These are phyloP conservation scores for Carcinoscorpius rotundicauda DNA, from an alignment of 1,140 invertebrate species.

Conservation along the genomic window DNA sequence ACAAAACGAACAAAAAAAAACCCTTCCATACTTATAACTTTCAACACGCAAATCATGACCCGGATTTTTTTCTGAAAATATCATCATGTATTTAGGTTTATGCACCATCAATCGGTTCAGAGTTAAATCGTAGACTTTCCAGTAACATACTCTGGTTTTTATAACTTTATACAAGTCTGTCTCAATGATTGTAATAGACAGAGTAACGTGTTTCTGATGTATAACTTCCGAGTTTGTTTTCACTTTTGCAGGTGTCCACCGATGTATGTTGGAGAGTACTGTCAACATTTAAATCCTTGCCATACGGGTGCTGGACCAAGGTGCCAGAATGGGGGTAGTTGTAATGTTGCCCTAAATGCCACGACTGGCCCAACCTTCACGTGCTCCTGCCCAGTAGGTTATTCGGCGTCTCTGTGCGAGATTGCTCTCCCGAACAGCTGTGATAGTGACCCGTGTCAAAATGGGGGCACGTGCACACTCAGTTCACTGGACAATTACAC, in stretches of 20 bases:
- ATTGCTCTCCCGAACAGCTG: slow-evolving; percentile 78
- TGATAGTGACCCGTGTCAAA: slow-evolving; percentile 69
- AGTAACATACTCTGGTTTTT: too few relatives aligned
- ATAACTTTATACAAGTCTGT: too few relatives aligned
- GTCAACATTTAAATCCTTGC: slow-evolving; percentile 85
- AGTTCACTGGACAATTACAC: slow-evolving; percentile 57
- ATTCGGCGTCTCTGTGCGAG: slow-evolving; percentile 83
- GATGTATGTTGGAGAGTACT: slow-evolving; percentile 84
- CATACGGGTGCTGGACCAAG: slow-evolving; percentile 27
- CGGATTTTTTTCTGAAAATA: too few relatives aligned
- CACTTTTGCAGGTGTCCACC: slow-evolving; percentile 66
- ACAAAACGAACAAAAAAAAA: too few relatives aligned
- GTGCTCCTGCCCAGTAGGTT: slow-evolving; percentile 80
- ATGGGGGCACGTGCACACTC: slow-evolving; percentile 71
- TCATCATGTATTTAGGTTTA: too few relatives aligned
- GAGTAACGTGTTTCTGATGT: too few relatives aligned
- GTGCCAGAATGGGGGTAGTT: slow-evolving; percentile 81
- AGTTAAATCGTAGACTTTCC: too few relatives aligned
- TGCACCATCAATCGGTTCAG: too few relatives aligned
- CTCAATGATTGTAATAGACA: too few relatives aligned
- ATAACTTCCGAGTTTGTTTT: neutral
- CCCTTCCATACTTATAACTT: too few relatives aligned
- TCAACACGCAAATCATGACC: too few relatives aligned
- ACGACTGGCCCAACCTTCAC: slow-evolving; percentile 58
- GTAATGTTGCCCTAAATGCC: slow-evolving; percentile 54